Conservation (phyloP, 2,888 invertebrate genomes). For the Flexamia atlantica region DNA sequence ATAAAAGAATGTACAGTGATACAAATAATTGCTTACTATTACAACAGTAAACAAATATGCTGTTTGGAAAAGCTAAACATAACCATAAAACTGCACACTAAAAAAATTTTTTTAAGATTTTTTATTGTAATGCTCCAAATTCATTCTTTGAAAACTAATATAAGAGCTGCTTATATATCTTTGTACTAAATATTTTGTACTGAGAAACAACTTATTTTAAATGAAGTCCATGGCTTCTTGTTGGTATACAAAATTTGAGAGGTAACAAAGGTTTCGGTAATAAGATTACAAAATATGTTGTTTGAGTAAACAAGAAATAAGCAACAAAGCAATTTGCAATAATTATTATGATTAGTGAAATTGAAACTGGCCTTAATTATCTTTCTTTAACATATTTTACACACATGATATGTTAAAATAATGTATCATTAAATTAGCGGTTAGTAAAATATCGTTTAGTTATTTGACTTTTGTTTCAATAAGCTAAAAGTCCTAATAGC, state of each 20-base stretch:
- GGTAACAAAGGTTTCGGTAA: neutral
- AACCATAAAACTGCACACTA: neutral
- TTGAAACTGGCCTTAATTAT: no score
- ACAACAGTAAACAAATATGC: neutral
- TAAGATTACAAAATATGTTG: no score
- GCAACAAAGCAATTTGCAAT: no score
- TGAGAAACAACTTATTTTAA: neutral
- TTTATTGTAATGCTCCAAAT: slow-evolving; percentile 21
- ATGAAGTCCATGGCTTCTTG: neutral
- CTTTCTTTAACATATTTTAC: no score
- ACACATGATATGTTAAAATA: no score
- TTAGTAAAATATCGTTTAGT: no score
- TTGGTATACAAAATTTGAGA: neutral
- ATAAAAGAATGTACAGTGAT: neutral
- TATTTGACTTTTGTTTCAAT: no score
- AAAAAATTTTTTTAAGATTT: neutral
- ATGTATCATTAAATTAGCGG: no score
- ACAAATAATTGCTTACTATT: slow-evolving; percentile 1
- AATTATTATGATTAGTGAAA: no score
- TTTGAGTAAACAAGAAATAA: no score
- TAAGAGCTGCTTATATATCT: neutral
- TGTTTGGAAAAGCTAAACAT: neutral
- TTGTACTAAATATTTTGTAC: slow-evolving; percentile 25
- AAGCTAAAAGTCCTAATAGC: no score
- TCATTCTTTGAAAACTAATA: slow-evolving; percentile 12